Evolutionary conservation across 2,888 invertebrate genomes (phyloP).

Genomic region (Agriopis aurantiaria): DNA sequence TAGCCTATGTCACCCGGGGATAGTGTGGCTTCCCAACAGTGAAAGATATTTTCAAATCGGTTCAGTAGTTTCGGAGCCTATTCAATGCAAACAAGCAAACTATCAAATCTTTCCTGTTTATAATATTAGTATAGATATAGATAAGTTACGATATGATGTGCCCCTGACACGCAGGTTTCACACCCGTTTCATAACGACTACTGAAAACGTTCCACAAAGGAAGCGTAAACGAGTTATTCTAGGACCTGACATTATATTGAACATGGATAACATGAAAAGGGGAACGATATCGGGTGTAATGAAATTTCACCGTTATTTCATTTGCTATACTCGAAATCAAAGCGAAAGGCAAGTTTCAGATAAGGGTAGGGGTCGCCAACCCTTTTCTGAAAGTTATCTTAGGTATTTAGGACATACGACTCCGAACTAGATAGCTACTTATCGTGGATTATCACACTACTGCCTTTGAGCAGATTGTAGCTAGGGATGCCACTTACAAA

Average conservation of each 20-base stretch:
- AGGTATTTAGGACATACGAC: slow-evolving; percentile 4
- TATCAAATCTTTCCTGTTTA: no score
- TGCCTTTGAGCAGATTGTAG: no score
- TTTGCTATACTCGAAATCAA: slow-evolving; percentile 29
- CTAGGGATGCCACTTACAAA: neutral
- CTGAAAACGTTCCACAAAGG: slow-evolving; percentile 1
- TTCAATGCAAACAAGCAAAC: no score
- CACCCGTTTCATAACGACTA: neutral
- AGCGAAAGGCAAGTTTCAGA: slow-evolving; percentile 20
- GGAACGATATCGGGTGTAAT: slow-evolving; percentile 34
- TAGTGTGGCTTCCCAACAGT: no score
- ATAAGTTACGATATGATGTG: neutral
- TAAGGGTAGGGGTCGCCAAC: slow-evolving; percentile 4
- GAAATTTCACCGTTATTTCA: slow-evolving; percentile 34
- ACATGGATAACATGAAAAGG: slow-evolving; percentile 37
- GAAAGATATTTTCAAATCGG: no score
- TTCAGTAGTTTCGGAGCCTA: no score
- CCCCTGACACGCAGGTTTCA: neutral
- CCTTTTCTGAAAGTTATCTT: slow-evolving; percentile 11
- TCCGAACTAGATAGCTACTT: no score
- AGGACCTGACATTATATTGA: slow-evolving; percentile 28
- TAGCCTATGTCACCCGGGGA: no score
- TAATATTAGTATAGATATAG: no score
- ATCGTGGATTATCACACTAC: neutral
- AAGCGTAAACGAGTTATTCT: slow-evolving; percentile 29